phyloP scores from a whole-genome alignment of 2,797 vertebrate species.

The Micropoecilia bifurca region DNA sequence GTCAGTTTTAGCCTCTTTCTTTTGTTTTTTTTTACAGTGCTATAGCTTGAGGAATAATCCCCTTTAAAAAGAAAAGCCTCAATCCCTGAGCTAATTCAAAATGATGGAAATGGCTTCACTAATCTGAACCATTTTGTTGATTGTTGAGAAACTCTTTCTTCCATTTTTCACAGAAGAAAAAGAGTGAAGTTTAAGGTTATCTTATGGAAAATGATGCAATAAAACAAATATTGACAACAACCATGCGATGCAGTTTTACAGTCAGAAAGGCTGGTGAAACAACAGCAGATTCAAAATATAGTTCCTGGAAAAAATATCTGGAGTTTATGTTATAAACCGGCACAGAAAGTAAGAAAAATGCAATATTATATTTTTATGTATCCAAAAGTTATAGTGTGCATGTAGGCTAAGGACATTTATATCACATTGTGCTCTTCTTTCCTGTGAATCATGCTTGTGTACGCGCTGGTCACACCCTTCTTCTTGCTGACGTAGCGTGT shows the following conservation, averaged over 20 bases:
- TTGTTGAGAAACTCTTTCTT: conserved; percentile 2
- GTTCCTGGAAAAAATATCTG: not conserved
- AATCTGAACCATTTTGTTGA: conserved; percentile 48
- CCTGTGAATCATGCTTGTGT: not conserved
- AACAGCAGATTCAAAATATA: not conserved
- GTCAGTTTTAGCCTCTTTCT: conserved; percentile 18
- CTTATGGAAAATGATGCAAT: not conserved
- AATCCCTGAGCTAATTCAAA: conserved; percentile 36
- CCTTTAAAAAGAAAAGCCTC: conserved; percentile 27
- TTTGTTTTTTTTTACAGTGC: conserved; percentile 15
- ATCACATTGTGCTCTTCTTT: not conserved
- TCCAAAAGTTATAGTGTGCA: no score
- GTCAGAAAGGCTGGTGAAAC: not conserved
- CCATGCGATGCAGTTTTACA: not conserved
- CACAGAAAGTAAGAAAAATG: not conserved
- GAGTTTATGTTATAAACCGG: not conserved
- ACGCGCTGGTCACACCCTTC: no score
- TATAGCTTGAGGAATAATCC: conserved; percentile 36
- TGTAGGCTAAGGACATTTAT: not conserved
- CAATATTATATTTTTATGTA: not conserved
- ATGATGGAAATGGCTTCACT: conserved; percentile 44
- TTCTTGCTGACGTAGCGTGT: no score
- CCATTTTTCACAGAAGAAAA: not conserved
- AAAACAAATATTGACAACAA: not conserved
- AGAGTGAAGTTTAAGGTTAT: conserved; percentile 5